A percentile compares a stretch with the other conserved stretches of the same genome.
phyloP scores from a whole-genome alignment of 2,113 vertebrate species.

The Brachypteracias leptosomus region DNA sequence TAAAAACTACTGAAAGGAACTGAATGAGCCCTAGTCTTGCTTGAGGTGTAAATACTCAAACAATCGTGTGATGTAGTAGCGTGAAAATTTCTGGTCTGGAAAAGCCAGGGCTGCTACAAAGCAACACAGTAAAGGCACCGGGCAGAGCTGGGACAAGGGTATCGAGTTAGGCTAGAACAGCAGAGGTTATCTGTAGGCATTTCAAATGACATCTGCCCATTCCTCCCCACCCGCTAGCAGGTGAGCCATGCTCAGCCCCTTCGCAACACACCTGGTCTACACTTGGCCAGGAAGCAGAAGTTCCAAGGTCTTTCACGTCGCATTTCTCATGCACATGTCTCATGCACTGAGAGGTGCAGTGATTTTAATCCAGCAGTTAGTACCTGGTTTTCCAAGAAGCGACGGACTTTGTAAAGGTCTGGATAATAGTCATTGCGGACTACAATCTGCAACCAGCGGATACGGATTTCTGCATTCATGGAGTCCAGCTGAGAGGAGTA shows the following conservation, averaged over 20 bases:
- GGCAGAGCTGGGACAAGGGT: constrained; percentile 14
- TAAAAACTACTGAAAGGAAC: neutral
- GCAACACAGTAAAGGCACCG: neutral
- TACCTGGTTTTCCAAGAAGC: constrained; percentile 94
- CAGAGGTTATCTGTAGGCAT: constrained; percentile 25
- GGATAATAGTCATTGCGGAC: constrained; percentile 91
- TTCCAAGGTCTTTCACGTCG: constrained; percentile 66
- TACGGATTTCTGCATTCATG: constrained; percentile 93
- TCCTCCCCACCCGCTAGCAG: constrained; percentile 59
- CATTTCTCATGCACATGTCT: constrained; percentile 66
- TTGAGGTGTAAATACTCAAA: neutral
- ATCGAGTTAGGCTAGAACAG: constrained; percentile 6
- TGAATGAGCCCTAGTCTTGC: neutral
- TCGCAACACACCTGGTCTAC: constrained; percentile 67
- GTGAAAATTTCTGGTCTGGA: neutral
- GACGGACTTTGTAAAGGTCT: constrained; percentile 87
- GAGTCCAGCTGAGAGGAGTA: constrained; percentile 90
- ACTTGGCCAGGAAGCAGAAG: constrained; percentile 64
- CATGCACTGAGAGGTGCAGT: constrained; percentile 62
- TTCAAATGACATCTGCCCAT: constrained; percentile 39
- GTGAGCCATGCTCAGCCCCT: constrained; percentile 56
- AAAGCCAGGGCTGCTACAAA: constrained; percentile 12
- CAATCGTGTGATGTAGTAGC: neutral
- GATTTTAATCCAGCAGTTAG: constrained; percentile 51
- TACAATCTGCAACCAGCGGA: constrained; percentile 95